Evolutionary conservation across 2,888 invertebrate species (phyloP), one percentile per base, ranked within the genome.

Genomic region (Phania funesta): DNA sequence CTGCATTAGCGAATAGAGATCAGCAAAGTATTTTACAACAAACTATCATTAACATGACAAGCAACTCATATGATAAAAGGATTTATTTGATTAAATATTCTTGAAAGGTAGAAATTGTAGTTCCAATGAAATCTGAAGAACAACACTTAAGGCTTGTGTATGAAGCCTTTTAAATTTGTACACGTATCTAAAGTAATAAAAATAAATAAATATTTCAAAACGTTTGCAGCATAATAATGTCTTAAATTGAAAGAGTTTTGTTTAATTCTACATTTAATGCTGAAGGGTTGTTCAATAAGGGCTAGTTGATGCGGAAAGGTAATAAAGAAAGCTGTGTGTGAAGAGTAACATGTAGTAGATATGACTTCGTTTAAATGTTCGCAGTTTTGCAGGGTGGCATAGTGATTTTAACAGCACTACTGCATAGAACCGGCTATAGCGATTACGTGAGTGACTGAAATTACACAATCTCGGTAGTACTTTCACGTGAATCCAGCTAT

Each of bases 1-100:
- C 52, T 46, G 6, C 46, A 56, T 8, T 24, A 16, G 20, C 16
- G 29, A 50, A 76, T 68, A 60, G 60, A 68, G 58, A 76, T 60
- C 60, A 26, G 24, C 64, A 4, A 16, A 73, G 41, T 70, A 9
- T 46, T 54, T 6, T 18, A 18, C 24, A 29, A 64, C n/a, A 64
- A 74, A 54, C 5, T 44, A 60, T 16, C 38, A 50, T 50, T n/a
- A 73, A 73, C 26, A 73, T 46, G 35, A 54, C 54, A 54, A 67
- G 26, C 13, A 54, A 18, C 8, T 38, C 26, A 8, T 26, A 35
- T 52, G n/a, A 60, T 56, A 50, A 62, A 76, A 78, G 77, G 77
- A 78, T 78, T 76, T 41, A 64, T 32, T 67, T 60, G 58, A 71
- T 78, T 78, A 70, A 78, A 41, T 78, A 78, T 78, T 78, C 77